These are phyloP conservation scores for Onychomys arenicola DNA, from an alignment of 2,797 vertebrate genomes.

Conservation along the genomic window DNA sequence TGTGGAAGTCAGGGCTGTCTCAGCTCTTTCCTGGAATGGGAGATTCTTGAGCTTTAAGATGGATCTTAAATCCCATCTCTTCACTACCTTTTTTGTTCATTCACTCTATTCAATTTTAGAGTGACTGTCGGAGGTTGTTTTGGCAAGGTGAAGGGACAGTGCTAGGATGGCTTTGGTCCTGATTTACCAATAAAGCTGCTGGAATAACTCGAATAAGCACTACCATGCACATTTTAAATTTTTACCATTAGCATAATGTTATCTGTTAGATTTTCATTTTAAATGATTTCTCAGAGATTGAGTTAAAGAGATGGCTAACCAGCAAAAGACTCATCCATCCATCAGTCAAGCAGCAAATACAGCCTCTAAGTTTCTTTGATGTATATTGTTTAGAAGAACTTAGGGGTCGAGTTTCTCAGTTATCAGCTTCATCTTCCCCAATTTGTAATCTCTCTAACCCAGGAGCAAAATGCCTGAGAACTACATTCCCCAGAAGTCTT, in stretches of 20 bases:
- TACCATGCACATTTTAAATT: background rate
- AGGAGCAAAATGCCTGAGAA: background rate
- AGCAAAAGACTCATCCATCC: background rate
- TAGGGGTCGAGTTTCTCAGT: background rate
- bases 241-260: background rate
- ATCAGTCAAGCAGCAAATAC: background rate
- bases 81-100: background rate
- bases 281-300: background rate
- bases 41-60: background rate
- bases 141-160: background rate
- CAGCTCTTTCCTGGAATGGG: background rate
- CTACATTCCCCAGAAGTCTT: background rate
- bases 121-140: background rate
- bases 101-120: background rate
- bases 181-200: background rate
- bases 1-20: background rate
- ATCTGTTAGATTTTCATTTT: background rate
- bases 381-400: background rate
- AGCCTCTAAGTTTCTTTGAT: background rate
- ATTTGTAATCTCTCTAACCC: background rate
- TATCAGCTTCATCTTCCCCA: background rate
- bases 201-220: constrained; percentile 41
- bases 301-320: background rate
- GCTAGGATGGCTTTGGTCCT: background rate
- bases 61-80: background rate